Base-by-base conservation (phyloP, 1,140 invertebrate species). In the Halyomorpha halys region DNA sequence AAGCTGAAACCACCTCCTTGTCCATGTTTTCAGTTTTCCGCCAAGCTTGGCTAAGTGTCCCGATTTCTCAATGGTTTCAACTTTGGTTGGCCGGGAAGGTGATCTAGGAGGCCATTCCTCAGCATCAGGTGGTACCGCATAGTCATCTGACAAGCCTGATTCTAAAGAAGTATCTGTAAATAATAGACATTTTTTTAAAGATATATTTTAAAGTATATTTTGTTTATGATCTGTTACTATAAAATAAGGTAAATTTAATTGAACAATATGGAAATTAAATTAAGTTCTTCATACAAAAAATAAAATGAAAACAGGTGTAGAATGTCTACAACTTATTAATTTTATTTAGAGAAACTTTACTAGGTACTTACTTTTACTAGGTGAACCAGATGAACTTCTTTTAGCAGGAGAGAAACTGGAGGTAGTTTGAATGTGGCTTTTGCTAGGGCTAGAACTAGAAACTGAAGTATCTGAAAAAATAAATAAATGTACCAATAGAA, bases 11-110 rank as follows among this genome's bases (percentile, higher is more conserved):
- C 91, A 97, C 70, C 93, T 79, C 72, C 94, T 91, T 67, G 90
- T 80, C 94, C 94, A 97, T 0, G 91, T 96, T 78, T 96, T 97
- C 1, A 97, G 78, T 77, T 95, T 96, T 15, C 94, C 94, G 54
- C 94, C 92, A 44, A 97, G 79, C 77, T 97, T 97, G 15, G 91
- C 92, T 44, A 97, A 78, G 72, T 94, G 93, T 6, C 94, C 94
- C 71, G 86, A 83, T 77, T 96, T 95, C 71, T 96, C 92, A 23
- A 95, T 75, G 9, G 59, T 59, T 39, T 69, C 68, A 21, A 44
- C 61, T 30, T 53, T 25, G 14, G 65, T 64, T 34, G 67, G 69
- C 16, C 68, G 51, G 44, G 54, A 65, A 16, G 67, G 67, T 59
- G 62, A 63, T 44, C 67, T 64, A 23, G 66, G 62, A 13, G 62